These are phyloP conservation scores for Fratercula arctica DNA, from an alignment of 2,797 vertebrate species.

Conservation along the genomic window DNA sequence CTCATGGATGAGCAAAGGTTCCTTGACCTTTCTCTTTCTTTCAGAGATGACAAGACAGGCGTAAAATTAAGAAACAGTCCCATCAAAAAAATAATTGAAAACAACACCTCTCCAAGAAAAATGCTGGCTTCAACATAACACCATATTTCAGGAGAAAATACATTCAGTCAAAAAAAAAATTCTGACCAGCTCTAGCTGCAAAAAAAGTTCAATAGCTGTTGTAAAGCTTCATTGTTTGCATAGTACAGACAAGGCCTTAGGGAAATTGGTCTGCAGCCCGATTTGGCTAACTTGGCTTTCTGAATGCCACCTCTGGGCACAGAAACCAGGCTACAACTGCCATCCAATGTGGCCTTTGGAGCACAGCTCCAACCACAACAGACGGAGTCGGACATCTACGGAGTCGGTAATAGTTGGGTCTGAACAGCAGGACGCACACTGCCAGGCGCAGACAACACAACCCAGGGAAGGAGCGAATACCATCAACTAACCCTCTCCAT, in stretches of 20 bases:
- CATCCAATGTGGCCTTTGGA: constrained; percentile 24
- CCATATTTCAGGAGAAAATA: constrained; percentile 25
- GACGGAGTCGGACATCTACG: background rate
- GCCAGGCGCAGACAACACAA: background rate
- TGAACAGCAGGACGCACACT: background rate
- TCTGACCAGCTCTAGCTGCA: constrained; percentile 32
- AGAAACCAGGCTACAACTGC: constrained; percentile 42
- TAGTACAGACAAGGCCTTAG: constrained; percentile 40
- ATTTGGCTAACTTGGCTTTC: constrained; percentile 56
- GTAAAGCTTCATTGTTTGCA: constrained; percentile 63
- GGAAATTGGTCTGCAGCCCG: constrained; percentile 46
- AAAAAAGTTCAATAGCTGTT: constrained; percentile 42
- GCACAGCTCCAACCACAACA: constrained; percentile 43
- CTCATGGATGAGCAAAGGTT: background rate
- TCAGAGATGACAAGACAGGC: background rate
- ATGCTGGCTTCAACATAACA: constrained; percentile 1
- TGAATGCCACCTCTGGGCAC: background rate
- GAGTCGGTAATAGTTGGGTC: constrained; percentile 10
- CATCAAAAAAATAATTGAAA: constrained; percentile 26
- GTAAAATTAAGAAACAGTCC: constrained; percentile 17
- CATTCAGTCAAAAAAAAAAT: background rate
- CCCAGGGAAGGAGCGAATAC: background rate
- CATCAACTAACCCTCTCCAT: background rate
- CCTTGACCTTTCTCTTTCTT: background rate
- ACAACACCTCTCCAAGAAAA: constrained; percentile 41